Percentiles rank a stretch among this genome's conserved stretches.
Evolutionary conservation across 2,888 invertebrate genomes (phyloP).

Genomic region (Morpho deidamia): DNA sequence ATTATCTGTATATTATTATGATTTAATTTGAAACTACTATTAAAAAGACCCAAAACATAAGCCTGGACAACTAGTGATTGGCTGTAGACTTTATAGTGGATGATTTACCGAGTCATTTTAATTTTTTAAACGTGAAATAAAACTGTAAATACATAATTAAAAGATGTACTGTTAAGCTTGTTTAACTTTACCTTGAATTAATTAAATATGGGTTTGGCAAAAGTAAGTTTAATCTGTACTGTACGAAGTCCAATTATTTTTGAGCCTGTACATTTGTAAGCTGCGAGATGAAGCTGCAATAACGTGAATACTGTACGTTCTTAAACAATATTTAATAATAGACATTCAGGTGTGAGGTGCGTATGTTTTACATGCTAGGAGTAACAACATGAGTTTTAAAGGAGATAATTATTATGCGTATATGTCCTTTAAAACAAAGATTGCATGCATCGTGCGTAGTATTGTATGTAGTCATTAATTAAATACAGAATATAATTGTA

Average conservation of each 20-base stretch:
- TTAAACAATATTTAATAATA: not conserved
- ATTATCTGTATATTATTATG: too few relatives aligned
- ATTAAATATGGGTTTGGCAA: too few relatives aligned
- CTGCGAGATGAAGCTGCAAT: not conserved
- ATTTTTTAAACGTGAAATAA: too few relatives aligned
- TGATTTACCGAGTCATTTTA: too few relatives aligned
- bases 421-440: conserved; percentile 13
- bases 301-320: not conserved
- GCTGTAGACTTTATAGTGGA: too few relatives aligned
- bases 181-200: too few relatives aligned
- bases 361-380: conserved; percentile 19
- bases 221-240: too few relatives aligned
- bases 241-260: not conserved
- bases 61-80: too few relatives aligned
- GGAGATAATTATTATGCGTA: conserved; percentile 5
- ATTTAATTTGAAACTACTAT: too few relatives aligned
- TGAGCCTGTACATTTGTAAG: not conserved
- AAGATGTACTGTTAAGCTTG: too few relatives aligned
- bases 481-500: conserved; percentile 12
- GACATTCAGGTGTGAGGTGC: conserved; percentile 16
- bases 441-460: conserved; percentile 50
- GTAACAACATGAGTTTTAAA: conserved; percentile 12
- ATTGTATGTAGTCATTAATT: conserved; percentile 22
- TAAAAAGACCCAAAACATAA: too few relatives aligned
- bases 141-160: too few relatives aligned